A percentile compares a stretch with the other conserved stretches of the same genome.
phyloP scores from a whole-genome alignment of 2,113 vertebrate species.

The Shinisaurus crocodilurus region DNA sequence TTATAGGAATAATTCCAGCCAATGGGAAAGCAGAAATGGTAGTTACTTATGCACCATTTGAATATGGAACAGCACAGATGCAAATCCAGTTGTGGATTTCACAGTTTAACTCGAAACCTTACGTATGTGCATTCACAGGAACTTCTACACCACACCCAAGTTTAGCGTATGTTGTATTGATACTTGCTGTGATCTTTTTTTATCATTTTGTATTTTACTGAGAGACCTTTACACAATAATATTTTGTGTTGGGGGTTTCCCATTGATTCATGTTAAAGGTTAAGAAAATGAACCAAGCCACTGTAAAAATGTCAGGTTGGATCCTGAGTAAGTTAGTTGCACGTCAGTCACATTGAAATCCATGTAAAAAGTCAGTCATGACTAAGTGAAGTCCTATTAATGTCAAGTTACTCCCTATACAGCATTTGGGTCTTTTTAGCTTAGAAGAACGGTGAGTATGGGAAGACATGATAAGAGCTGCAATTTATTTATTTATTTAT shows the following conservation, averaged over 20 bases:
- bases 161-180: conserved; percentile 75
- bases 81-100: conserved; percentile 84
- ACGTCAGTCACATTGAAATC: not conserved
- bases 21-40: conserved; percentile 78
- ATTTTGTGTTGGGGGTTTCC: conserved; percentile 20
- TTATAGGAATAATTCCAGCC: conserved; percentile 89
- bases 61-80: conserved; percentile 86
- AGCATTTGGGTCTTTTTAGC: no score
- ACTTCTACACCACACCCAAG: conserved; percentile 78
- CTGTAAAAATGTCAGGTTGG: not conserved
- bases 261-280: not conserved
- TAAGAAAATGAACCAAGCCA: not conserved
- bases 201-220: not conserved
- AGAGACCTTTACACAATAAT: not conserved
- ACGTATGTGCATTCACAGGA: conserved; percentile 87
- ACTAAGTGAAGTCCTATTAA: not conserved
- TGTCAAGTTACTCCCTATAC: no score
- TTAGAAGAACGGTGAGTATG: no score
- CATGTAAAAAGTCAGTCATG: not conserved
- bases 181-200: conserved; percentile 25
- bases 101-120: conserved; percentile 88
- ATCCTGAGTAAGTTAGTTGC: not conserved
- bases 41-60: conserved; percentile 83
- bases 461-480: no score
- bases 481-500: no score